Conservation (phyloP, 1,140 invertebrate species). For the Platorchestia sp. region DNA sequence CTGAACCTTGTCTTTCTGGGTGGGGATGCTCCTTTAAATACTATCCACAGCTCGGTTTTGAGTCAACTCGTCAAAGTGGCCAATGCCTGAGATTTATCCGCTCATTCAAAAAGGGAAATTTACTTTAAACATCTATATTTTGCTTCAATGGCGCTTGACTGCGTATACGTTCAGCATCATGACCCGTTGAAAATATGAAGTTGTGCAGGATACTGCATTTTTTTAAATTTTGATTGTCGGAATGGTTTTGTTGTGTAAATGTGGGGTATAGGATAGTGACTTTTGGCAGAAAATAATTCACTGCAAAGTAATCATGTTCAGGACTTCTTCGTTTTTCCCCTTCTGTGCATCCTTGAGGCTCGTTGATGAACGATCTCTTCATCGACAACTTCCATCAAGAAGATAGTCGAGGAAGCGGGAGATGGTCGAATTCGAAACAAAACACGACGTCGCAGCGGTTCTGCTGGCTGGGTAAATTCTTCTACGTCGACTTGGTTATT, state of each 20-base stretch:
- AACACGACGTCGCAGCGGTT: too few species aligned
- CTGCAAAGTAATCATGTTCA: not conserved
- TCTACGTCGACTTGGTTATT: too few species aligned
- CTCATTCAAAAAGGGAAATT: not conserved
- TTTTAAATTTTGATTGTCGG: not conserved
- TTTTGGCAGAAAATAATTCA: not conserved
- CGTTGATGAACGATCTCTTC: too few species aligned
- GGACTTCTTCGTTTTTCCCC: not conserved
- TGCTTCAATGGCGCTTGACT: not conserved
- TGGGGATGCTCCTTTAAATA: not conserved
- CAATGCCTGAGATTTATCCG: not conserved
- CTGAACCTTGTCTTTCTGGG: not conserved
- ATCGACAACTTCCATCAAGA: too few species aligned
- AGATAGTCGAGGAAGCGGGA: too few species aligned
- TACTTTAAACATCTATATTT: not conserved
- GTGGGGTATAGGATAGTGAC: too few species aligned
- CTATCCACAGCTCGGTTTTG: conserved; percentile 2
- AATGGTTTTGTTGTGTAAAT: not conserved
- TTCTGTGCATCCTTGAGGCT: not conserved
- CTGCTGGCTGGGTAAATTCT: too few species aligned
- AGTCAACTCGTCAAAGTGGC: not conserved
- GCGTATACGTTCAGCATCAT: not conserved
- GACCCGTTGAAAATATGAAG: not conserved
- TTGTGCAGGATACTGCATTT: not conserved
- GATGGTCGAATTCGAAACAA: too few species aligned